Percentiles rank a stretch among this genome's conserved stretches.
Evolutionary conservation across 2,888 invertebrate species (phyloP).

Genomic region (Microplitis manilae): DNA sequence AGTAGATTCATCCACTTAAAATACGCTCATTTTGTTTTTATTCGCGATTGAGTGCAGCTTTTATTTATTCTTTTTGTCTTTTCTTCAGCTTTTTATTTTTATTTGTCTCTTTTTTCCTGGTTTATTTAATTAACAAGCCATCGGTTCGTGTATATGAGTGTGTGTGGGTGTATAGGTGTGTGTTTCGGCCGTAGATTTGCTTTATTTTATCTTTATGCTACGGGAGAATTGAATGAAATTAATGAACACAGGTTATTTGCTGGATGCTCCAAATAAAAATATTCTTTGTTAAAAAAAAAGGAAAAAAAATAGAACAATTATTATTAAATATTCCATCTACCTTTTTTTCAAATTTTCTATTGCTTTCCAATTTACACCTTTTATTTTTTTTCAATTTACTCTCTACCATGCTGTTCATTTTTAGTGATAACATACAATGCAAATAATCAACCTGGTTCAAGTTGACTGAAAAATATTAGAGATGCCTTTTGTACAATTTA

Average conservation of each 20-base stretch:
- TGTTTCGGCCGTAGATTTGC: background rate
- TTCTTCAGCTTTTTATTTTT: background rate
- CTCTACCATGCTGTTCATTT: background rate
- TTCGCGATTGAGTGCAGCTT: conserved; percentile 1
- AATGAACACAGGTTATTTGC: background rate
- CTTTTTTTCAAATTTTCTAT: background rate
- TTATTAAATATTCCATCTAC: background rate
- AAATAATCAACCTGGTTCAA: background rate
- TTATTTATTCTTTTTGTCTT: background rate
- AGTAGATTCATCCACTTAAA: background rate
- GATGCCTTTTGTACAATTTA: background rate
- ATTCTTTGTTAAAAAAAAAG: background rate
- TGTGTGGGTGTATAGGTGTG: too few species aligned
- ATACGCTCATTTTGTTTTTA: conserved; percentile 17
- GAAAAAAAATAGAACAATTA: background rate
- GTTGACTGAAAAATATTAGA: background rate
- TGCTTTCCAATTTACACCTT: background rate
- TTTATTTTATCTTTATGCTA: background rate
- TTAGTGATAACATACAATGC: background rate
- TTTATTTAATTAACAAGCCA: conserved; percentile 28
- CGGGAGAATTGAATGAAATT: conserved; percentile 4
- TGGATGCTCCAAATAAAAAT: background rate
- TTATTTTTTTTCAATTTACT: background rate
- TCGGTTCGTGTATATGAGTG: background rate
- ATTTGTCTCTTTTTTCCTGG: conserved; percentile 9